Evolutionary conservation across 1,140 invertebrate species (phyloP).

Genomic region (Carposina sasakii): DNA sequence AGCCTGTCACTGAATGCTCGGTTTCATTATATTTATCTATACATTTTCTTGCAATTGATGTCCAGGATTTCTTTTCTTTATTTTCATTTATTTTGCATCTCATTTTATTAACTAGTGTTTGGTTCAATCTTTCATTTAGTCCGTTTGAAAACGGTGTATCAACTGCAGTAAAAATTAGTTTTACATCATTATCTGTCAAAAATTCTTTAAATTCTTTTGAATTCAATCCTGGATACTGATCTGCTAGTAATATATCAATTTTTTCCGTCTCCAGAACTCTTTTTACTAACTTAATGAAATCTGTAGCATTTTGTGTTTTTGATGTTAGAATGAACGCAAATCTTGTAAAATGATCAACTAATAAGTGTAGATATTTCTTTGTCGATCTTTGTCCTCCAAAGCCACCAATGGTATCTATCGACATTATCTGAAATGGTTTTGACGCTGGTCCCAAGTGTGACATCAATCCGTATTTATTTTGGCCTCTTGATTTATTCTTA

Average conservation of each 20-base stretch:
- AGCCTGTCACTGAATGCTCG: constrained; percentile 32
- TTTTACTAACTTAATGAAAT: constrained; percentile 43
- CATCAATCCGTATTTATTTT: constrained; percentile 18
- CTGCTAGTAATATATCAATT: constrained; percentile 37
- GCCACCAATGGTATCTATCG: constrained; percentile 14
- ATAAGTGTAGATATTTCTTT: constrained; percentile 11
- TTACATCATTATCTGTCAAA: constrained; percentile 27
- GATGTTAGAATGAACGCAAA: constrained; percentile 27
- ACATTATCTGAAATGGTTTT: constrained; percentile 7
- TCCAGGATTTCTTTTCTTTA: too few relatives aligned
- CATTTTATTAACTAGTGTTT: constrained; percentile 33
- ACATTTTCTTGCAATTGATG: too few relatives aligned
- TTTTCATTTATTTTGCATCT: constrained; percentile 35
- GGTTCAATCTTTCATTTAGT: constrained; percentile 38
- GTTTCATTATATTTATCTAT: constrained; percentile 40
- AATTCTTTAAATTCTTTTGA: constrained; percentile 43
- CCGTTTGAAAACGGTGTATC: constrained; percentile 43
- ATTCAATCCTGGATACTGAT: constrained; percentile 49
- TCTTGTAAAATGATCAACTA: constrained; percentile 14
- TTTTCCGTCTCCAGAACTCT: constrained; percentile 11
- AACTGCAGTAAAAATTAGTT: constrained; percentile 40
- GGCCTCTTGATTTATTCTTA: constrained; percentile 15
- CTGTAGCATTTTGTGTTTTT: constrained; percentile 35
- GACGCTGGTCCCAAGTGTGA: constrained; percentile 29
- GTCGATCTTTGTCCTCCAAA: constrained; percentile 14